Evolutionary conservation across 1,140 invertebrate genomes (phyloP).

Genomic region (Hyposmocoma kahamanoa): DNA sequence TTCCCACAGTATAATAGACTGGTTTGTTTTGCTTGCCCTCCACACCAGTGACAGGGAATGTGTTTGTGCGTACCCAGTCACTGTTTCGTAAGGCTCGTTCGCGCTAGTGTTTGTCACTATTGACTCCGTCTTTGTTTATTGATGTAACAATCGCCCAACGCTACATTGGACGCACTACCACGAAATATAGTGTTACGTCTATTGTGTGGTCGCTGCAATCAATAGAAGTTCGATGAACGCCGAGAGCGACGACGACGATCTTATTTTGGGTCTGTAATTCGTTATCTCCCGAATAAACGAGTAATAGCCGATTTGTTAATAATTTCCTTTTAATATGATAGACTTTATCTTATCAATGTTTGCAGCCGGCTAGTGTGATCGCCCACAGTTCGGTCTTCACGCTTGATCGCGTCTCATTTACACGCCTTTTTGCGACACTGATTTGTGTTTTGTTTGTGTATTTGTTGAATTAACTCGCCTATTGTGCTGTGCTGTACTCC

Average conservation of each 20-base stretch:
- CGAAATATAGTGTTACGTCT: constrained; percentile 18
- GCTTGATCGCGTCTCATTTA: constrained; percentile 25
- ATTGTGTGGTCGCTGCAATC: constrained; percentile 13
- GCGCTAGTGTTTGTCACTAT: constrained; percentile 37
- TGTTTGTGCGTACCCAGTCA: constrained; percentile 32
- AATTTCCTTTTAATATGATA: constrained; percentile 4
- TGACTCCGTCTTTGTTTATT: constrained; percentile 12
- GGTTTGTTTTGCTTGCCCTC: constrained; percentile 48
- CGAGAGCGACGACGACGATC: constrained; percentile 41
- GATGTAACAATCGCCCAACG: constrained; percentile 16
- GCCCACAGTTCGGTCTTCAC: constrained; percentile 24
- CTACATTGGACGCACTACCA: no score
- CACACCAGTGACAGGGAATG: constrained; percentile 21
- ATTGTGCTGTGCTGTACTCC: constrained; percentile 20
- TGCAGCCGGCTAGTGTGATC: constrained; percentile 11
- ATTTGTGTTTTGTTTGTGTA: constrained; percentile 23
- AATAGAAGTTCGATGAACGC: constrained; percentile 42
- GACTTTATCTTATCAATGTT: constrained; percentile 49
- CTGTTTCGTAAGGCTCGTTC: constrained; percentile 34
- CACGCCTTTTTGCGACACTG: constrained; percentile 24
- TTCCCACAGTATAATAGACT: constrained; percentile 63
- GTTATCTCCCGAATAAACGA: background rate
- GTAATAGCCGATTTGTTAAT: constrained; percentile 11
- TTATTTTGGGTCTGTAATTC: constrained; percentile 43
- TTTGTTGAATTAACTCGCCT: constrained; percentile 22